phyloP scores from a whole-genome alignment of 2,113 vertebrate genomes.

The Odontophorus gujanensis region DNA sequence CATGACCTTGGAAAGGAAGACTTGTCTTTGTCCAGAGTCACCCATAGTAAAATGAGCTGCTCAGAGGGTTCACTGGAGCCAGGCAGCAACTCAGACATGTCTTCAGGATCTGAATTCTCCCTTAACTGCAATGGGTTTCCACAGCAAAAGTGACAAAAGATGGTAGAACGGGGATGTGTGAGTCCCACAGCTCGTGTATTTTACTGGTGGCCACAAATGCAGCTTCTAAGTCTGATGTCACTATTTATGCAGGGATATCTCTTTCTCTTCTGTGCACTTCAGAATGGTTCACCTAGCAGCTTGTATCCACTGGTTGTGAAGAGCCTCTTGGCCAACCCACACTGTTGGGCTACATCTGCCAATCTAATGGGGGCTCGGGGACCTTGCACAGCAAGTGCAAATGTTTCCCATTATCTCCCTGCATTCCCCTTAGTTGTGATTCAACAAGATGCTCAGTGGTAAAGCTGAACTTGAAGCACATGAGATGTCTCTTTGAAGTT shows the following conservation, averaged over 20 bases:
- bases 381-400: not conserved
- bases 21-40: not conserved
- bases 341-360: not conserved
- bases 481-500: slow-evolving; percentile 25
- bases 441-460: not conserved
- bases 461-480: not conserved
- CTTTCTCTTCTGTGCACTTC: not conserved
- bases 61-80: not conserved
- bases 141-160: not conserved
- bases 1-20: not conserved
- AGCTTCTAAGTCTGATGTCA: not conserved
- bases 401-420: not conserved
- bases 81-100: not conserved
- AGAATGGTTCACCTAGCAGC: not conserved
- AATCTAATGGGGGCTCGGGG: not conserved
- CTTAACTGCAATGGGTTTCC: not conserved
- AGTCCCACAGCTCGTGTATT: not conserved
- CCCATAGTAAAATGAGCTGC: not conserved
- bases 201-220: not conserved
- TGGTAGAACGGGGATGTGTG: fast-evolving
- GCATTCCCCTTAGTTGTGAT: not conserved
- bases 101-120: not conserved
- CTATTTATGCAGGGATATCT: not conserved
- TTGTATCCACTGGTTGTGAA: not conserved
- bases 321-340: not conserved